These are phyloP conservation scores for Sebastes miniatus DNA, from an alignment of 2,797 vertebrate species.

Conservation along the genomic window DNA sequence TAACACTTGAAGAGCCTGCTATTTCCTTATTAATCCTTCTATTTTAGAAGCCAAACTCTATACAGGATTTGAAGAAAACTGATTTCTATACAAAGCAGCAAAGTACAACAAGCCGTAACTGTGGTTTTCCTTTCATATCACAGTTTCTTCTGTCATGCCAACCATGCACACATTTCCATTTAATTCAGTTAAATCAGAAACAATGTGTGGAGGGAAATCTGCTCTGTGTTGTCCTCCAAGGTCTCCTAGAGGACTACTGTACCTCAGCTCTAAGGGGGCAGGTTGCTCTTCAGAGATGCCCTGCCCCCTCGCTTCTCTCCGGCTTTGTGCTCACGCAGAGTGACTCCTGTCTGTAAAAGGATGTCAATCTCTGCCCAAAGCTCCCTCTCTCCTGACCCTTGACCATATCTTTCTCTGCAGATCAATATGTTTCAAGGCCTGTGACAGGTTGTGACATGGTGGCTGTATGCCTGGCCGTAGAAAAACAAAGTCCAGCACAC, in stretches of 20 bases:
- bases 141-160: background rate
- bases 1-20: background rate
- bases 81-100: background rate
- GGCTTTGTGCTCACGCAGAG: slow-evolving; percentile 29
- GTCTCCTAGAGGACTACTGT: slow-evolving; percentile 37
- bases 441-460: slow-evolving; percentile 23
- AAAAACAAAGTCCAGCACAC: slow-evolving; percentile 2
- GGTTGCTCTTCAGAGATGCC: slow-evolving; percentile 14
- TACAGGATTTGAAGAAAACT: background rate
- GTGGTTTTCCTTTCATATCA: background rate
- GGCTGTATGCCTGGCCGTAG: background rate
- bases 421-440: slow-evolving; percentile 42
- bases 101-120: background rate
- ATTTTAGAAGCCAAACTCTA: background rate
- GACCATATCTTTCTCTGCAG: slow-evolving; percentile 16
- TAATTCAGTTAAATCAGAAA: background rate
- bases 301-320: slow-evolving; percentile 11
- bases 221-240: slow-evolving; percentile 24
- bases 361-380: slow-evolving; percentile 28
- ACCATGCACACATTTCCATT: background rate
- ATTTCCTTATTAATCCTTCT: background rate
- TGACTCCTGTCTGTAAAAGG: slow-evolving; percentile 43
- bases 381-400: slow-evolving; percentile 31
- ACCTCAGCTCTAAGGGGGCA: slow-evolving; percentile 14
- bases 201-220: background rate